Percentiles rank a stretch among this genome's conserved stretches.
Evolutionary conservation across 2,113 vertebrate genomes (phyloP).

Genomic region (Atrichornis clamosus): DNA sequence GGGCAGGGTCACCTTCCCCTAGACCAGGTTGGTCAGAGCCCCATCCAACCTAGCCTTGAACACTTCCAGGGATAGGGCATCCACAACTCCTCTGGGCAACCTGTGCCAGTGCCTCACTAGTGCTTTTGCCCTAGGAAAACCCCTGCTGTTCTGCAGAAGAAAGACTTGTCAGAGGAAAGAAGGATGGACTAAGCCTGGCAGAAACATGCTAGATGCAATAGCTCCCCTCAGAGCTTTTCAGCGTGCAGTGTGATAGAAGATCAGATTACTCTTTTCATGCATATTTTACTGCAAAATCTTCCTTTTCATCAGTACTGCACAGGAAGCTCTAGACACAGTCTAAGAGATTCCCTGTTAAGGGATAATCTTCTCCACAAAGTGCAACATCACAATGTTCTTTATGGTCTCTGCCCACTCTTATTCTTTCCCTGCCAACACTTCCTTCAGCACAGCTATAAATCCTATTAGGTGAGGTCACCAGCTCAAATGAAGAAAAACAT

Average conservation of each 20-base stretch:
- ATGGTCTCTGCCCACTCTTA: background rate
- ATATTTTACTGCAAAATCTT: background rate
- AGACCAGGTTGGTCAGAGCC: background rate
- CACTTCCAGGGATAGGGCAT: background rate
- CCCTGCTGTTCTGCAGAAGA: background rate
- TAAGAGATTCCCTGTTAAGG: background rate
- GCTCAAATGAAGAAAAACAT: background rate
- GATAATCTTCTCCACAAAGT: background rate
- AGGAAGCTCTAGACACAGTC: background rate
- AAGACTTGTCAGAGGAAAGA: background rate
- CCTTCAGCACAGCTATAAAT: background rate
- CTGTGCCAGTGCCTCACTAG: accelerated
- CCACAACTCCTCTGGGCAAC: background rate
- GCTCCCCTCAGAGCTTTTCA: background rate
- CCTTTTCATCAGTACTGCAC: background rate
- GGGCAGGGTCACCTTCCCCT: background rate
- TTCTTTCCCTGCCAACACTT: background rate
- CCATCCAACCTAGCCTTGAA: background rate
- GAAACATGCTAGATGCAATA: background rate
- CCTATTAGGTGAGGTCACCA: background rate
- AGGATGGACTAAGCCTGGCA: background rate
- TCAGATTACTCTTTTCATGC: background rate
- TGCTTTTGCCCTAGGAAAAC: background rate
- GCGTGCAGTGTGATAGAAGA: background rate
- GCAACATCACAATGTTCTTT: background rate